phyloP scores from a whole-genome alignment of 35 echinoderm and acorn worm genomes.

The Antedon bifida region DNA sequence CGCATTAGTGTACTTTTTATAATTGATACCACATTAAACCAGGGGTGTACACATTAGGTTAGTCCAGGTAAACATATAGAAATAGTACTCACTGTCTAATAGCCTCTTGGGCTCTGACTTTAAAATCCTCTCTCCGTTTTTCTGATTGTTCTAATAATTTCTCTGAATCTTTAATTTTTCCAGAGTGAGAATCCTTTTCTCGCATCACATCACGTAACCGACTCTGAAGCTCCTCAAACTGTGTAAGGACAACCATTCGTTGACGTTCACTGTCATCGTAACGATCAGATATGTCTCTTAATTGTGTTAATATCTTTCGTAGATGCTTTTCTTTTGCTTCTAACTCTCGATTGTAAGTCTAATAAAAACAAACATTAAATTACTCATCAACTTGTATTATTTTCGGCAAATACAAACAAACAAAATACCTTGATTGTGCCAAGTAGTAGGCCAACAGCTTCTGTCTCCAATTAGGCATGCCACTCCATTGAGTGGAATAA shows the following conservation, averaged over 20 bases:
- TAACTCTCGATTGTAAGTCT: constrained; percentile 67
- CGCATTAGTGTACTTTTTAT: too few relatives aligned
- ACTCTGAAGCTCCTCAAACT: constrained; percentile 56
- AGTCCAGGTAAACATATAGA: too few relatives aligned
- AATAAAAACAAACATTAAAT: background rate
- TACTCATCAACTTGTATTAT: too few relatives aligned
- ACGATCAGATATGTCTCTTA: constrained; percentile 48
- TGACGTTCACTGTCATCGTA: constrained; percentile 59
- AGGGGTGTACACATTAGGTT: too few relatives aligned
- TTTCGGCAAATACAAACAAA: too few relatives aligned
- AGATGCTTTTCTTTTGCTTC: constrained; percentile 79
- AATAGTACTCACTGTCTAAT: constrained; percentile 75
- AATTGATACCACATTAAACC: too few relatives aligned
- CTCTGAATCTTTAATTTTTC: constrained; percentile 33
- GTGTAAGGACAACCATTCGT: constrained; percentile 38
- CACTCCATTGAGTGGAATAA: too few relatives aligned
- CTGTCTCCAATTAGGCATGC: too few relatives aligned
- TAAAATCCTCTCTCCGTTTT: constrained; percentile 46
- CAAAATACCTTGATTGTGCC: too few relatives aligned
- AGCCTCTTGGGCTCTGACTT: constrained; percentile 45
- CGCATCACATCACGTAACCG: constrained; percentile 30
- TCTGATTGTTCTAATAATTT: constrained; percentile 41
- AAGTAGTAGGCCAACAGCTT: too few relatives aligned
- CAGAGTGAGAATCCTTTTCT: constrained; percentile 14
- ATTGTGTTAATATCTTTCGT: constrained; percentile 33